phyloP scores from a whole-genome alignment of 2,888 invertebrate genomes.

The Lomographa bimaculata region DNA sequence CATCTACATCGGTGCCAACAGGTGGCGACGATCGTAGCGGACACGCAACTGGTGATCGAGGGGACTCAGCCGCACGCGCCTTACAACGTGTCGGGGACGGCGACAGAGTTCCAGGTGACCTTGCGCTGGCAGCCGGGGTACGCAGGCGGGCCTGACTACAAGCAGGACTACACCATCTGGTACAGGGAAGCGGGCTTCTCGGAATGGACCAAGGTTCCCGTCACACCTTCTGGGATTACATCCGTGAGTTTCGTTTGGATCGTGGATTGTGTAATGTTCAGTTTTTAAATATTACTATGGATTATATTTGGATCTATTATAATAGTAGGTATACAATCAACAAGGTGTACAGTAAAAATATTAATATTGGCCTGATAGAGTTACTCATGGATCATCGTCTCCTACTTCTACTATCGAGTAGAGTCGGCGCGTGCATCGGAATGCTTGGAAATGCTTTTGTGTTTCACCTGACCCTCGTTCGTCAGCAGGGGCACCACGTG shows the following conservation, averaged over 20 bases:
- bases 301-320: too few relatives aligned
- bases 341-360: too few relatives aligned
- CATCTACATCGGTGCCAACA: constrained; percentile 33
- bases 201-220: constrained; percentile 97
- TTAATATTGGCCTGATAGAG: too few relatives aligned
- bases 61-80: constrained; percentile 99
- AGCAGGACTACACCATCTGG: constrained; percentile 98
- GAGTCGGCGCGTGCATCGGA: too few relatives aligned
- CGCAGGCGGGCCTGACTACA: constrained; percentile 97
- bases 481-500: too few relatives aligned
- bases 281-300: too few relatives aligned
- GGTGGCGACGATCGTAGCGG: constrained; percentile 96
- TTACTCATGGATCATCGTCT: too few relatives aligned
- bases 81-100: constrained; percentile 95
- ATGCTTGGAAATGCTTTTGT: too few relatives aligned
- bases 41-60: constrained; percentile 94
- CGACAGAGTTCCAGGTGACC: constrained; percentile 95
- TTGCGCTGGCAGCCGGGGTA: constrained; percentile 97
- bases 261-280: too few relatives aligned
- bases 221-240: constrained; percentile 95
- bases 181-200: constrained; percentile 94
- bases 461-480: too few relatives aligned
- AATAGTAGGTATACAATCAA: too few relatives aligned
- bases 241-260: constrained; percentile 50
- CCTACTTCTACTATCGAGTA: too few relatives aligned